Evolutionary conservation across 35 echinoderm and acorn worm genomes (phyloP).

Genomic region (Apostichopus parvimensis): DNA sequence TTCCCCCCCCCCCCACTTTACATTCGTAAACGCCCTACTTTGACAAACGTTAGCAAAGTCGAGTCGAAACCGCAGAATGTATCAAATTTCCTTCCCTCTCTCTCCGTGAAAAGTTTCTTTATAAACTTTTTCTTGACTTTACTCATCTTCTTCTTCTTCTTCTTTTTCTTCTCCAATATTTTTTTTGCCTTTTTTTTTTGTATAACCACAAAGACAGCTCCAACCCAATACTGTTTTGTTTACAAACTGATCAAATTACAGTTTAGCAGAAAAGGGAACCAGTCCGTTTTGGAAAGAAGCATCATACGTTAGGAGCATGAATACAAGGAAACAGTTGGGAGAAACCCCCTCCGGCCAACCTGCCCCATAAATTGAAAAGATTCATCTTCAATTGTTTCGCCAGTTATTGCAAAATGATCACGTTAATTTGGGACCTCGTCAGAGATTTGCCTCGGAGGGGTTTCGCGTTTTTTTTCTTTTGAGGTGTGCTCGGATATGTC

Average conservation of each 20-base stretch:
- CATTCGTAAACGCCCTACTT: too few relatives aligned
- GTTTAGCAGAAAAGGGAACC: conserved; percentile 29
- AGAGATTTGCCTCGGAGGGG: conserved; percentile 54
- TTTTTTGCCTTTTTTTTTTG: background rate
- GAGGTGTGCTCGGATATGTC: conserved; percentile 49
- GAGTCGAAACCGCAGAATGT: too few relatives aligned
- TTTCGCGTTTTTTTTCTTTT: background rate
- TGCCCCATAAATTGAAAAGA: conserved; percentile 63
- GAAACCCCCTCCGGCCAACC: conserved; percentile 45
- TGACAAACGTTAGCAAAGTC: too few relatives aligned
- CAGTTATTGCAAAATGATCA: conserved; percentile 63
- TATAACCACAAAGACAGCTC: conserved; percentile 19
- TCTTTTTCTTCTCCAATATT: background rate
- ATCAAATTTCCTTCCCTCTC: background rate
- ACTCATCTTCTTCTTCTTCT: background rate
- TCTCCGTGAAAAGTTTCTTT: background rate
- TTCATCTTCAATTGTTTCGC: conserved; percentile 57
- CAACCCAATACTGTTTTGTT: conserved; percentile 54
- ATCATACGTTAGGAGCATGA: conserved; percentile 45
- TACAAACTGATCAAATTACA: conserved; percentile 54
- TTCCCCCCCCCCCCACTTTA: too few relatives aligned
- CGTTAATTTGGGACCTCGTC: conserved; percentile 54
- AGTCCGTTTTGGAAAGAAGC: conserved; percentile 21
- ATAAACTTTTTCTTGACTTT: background rate
- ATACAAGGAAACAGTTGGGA: conserved; percentile 62